phyloP scores from a whole-genome alignment of 2,888 invertebrate genomes.

The Hyles lineata region DNA sequence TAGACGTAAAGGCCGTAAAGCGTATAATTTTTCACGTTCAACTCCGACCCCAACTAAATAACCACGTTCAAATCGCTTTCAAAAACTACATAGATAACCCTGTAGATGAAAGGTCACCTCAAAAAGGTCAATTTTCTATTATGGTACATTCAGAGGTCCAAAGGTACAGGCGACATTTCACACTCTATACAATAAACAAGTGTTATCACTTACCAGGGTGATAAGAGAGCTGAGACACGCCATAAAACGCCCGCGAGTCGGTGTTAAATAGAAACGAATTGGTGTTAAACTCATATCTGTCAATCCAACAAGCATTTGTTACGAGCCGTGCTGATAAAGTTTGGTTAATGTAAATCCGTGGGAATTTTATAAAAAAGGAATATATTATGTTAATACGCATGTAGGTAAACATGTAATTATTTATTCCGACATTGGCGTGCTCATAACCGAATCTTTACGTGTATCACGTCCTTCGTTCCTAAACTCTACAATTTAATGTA shows the following conservation, averaged over 20 bases:
- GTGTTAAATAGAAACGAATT: constrained; percentile 24
- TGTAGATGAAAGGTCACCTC: constrained; percentile 6
- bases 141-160: constrained; percentile 12
- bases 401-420: constrained; percentile 19
- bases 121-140: constrained; percentile 25
- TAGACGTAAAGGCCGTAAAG: too few species aligned
- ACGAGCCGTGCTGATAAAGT: constrained; percentile 11
- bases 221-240: constrained; percentile 21
- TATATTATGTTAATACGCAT: constrained; percentile 24
- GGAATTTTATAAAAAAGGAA: constrained; percentile 16
- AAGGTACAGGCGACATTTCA: constrained; percentile 18
- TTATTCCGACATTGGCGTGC: constrained; percentile 10
- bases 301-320: constrained; percentile 26
- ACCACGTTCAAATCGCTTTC: background rate
- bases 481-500: background rate
- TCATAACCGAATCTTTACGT: background rate
- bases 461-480: constrained; percentile 4
- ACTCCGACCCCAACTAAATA: background rate
- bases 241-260: constrained; percentile 11
- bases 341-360: constrained; percentile 23
- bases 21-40: background rate
- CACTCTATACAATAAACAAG: constrained; percentile 16
- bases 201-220: constrained; percentile 13
- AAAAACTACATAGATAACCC: constrained; percentile 12
- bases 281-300: constrained; percentile 27